Conservation (phyloP, 2,113 vertebrate genomes). For the Pavo muticus region DNA sequence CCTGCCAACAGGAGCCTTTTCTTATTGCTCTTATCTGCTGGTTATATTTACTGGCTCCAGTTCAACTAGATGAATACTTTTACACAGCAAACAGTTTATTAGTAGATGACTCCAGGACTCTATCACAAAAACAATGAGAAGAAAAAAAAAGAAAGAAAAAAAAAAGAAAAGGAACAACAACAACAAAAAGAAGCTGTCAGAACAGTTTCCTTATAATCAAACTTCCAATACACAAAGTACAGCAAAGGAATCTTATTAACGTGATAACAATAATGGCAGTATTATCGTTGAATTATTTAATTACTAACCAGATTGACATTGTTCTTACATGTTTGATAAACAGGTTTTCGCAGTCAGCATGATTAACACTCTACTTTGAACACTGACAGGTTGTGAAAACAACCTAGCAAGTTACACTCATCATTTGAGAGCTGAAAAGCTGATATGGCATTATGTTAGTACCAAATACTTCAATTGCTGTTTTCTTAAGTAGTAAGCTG, state of each 20-base stretch:
- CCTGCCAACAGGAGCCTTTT: background rate
- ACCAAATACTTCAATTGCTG: slow-evolving; percentile 14
- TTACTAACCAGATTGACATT: background rate
- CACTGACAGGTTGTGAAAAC: background rate
- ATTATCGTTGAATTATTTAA: background rate
- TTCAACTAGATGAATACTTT: background rate
- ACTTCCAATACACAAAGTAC: background rate
- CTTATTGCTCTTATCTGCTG: background rate
- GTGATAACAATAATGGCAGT: background rate
- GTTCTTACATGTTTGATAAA: background rate
- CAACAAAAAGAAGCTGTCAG: background rate
- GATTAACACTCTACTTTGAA: background rate
- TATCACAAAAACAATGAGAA: background rate
- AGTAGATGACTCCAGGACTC: background rate
- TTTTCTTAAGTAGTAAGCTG: slow-evolving; percentile 11
- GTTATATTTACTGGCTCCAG: background rate
- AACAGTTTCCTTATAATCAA: background rate
- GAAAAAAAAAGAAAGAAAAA: fast-evolving
- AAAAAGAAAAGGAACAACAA: background rate
- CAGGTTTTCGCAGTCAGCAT: background rate
- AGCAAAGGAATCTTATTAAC: background rate
- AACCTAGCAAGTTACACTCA: background rate
- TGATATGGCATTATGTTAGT: background rate
- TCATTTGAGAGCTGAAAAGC: slow-evolving; percentile 30
- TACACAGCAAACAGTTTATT: background rate